These are phyloP conservation scores for Altica lythri DNA, from an alignment of 2,888 invertebrate species.

Conservation along the genomic window DNA sequence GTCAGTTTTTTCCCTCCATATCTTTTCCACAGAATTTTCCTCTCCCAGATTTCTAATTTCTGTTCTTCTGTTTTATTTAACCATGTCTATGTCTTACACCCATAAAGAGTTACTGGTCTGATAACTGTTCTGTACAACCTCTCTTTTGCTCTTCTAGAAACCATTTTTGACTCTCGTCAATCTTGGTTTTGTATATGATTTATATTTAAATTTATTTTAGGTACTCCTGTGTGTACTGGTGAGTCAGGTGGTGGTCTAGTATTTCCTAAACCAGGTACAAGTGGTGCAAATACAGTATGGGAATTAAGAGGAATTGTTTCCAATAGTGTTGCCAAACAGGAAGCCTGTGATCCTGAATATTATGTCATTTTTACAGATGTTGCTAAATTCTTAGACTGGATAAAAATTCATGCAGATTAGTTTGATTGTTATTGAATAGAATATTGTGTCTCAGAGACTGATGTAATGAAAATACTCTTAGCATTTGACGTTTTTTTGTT, in stretches of 20 bases:
- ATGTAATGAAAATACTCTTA: no score
- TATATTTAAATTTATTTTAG: slow-evolving; percentile 22
- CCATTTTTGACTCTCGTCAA: no score
- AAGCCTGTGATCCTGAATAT: slow-evolving; percentile 65
- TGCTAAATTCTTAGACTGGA: slow-evolving; percentile 58
- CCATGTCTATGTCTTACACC: no score
- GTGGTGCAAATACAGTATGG: slow-evolving; percentile 45
- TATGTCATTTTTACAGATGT: slow-evolving; percentile 68
- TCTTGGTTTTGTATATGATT: neutral
- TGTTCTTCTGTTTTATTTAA: no score
- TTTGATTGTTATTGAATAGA: neutral
- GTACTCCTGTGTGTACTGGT: slow-evolving; percentile 61
- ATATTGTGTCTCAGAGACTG: neutral
- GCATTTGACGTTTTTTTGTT: no score
- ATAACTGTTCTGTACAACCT: no score
- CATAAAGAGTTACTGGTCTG: no score
- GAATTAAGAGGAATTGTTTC: slow-evolving; percentile 61
- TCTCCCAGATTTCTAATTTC: no score
- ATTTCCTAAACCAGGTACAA: slow-evolving; percentile 46
- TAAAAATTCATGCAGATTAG: slow-evolving; percentile 18
- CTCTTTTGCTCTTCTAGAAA: no score
- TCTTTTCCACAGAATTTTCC: no score
- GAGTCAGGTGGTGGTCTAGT: slow-evolving; percentile 57
- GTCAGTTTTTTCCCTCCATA: no score
- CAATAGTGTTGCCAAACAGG: slow-evolving; percentile 62